Base-by-base conservation (phyloP, 2,797 vertebrate species). In the Myotis daubentonii region DNA sequence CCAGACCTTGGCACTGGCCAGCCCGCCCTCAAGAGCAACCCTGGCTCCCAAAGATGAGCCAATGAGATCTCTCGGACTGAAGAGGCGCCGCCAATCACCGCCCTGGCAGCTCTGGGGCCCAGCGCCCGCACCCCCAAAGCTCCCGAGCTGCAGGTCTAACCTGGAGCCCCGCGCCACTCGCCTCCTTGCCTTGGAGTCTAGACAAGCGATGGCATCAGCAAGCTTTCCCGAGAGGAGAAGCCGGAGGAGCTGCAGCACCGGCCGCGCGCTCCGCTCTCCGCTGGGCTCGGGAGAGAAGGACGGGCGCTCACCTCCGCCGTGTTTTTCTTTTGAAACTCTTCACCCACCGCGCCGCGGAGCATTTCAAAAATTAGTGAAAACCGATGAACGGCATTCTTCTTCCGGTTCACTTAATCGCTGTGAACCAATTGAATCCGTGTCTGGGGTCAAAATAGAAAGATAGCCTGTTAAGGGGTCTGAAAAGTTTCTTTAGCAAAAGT, bases 81-180 rank as follows among this genome's bases (percentile, higher is more conserved):
- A 11, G 28, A 25, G 8, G 10, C 11, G 22, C 25, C 36, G 44
- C 88, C 80, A 85, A 44, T 72, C 90, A n/a, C 47, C 3, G 2
- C 23, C 80, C 47, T n/a, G 28, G 15, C 0, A 6, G 6, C 36
- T 47, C 81, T 2, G 19, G 75, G 10, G 20, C 20, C 41, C 38
- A 3, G n/a, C 8, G 10, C 2, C 20, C 15, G 23, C 16, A 5
- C 28, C 6, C 0, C 22, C 51, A 0, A 17, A 0, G 2, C 11
- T 9, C 10, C 23, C 0, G 22, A 38, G 8, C 36, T 1, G 28
- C 10, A 0, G 8, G 25, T 75, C n/a, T 23, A 66, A 70, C 49
- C 51, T 8, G 57, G 49, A 47, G 22, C 22, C 5, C 22, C 3
- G 5, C 1, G 20, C 11, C 3, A 1, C 36, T 38, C 28, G 6